phyloP scores from a whole-genome alignment of 2,113 vertebrate species.

The Thalassoma bifasciatum region DNA sequence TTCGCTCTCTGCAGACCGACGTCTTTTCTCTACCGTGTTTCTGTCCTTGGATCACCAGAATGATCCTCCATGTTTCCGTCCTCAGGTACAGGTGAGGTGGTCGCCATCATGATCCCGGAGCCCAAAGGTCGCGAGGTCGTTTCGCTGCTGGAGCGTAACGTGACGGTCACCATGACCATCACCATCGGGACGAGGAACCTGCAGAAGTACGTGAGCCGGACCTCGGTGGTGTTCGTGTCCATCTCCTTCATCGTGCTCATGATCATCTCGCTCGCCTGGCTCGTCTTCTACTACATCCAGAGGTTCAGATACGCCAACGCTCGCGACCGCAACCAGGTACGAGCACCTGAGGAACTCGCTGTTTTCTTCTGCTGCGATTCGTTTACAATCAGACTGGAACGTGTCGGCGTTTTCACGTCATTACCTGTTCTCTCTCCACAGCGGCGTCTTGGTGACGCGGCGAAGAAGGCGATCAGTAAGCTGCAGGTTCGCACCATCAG shows the following conservation, averaged over 20 bases:
- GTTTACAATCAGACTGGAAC: neutral
- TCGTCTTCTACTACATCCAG: conserved; percentile 99
- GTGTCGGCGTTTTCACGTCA: neutral
- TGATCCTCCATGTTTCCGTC: neutral
- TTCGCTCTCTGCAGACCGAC: no score
- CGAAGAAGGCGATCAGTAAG: conserved; percentile 98
- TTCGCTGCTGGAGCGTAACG: conserved; percentile 90
- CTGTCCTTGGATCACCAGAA: no score
- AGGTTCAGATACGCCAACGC: conserved; percentile 97
- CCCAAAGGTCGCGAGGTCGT: conserved; percentile 94
- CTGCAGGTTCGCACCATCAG: conserved; percentile 95
- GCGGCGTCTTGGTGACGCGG: conserved; percentile 96
- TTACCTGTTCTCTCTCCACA: conserved; percentile 54
- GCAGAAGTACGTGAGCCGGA: conserved; percentile 98
- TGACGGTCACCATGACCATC: conserved; percentile 95
- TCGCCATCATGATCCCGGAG: conserved; percentile 98
- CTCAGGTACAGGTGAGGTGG: conserved; percentile 91
- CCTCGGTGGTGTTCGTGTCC: conserved; percentile 97
- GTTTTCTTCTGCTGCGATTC: no score
- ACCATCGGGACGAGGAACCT: conserved; percentile 96
- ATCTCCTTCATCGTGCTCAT: conserved; percentile 99
- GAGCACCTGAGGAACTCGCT: neutral
- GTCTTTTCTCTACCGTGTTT: no score
- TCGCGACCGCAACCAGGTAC: conserved; percentile 93
- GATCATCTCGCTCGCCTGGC: conserved; percentile 98